Evolutionary conservation across 2,797 vertebrate genomes (phyloP).

Genomic region (Acipenser ruthenus): DNA sequence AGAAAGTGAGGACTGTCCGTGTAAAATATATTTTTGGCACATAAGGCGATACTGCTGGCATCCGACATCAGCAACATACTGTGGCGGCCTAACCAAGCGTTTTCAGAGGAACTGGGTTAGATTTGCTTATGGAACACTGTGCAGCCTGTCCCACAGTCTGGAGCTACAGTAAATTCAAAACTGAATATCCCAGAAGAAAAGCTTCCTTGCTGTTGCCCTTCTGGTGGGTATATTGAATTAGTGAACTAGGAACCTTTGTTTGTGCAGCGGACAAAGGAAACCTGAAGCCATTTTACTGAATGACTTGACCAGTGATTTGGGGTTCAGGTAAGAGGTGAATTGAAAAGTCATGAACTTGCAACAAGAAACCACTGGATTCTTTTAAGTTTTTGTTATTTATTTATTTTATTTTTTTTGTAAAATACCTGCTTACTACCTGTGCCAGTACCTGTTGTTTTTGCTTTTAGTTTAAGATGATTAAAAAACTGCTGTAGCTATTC

Average conservation of each 20-base stretch:
- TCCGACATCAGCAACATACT: slow-evolving; percentile 28
- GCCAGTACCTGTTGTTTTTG: too few species aligned
- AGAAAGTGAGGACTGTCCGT: background rate
- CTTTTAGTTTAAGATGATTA: too few species aligned
- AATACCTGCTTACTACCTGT: too few species aligned
- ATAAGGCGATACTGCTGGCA: slow-evolving; percentile 10
- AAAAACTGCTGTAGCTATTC: too few species aligned
- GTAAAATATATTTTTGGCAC: slow-evolving; percentile 36
- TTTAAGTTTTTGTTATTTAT: background rate
- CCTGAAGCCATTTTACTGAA: background rate
- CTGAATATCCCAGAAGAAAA: background rate
- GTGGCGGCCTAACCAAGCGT: slow-evolving; percentile 18
- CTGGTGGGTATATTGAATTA: background rate
- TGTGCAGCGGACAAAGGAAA: background rate
- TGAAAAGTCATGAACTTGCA: background rate
- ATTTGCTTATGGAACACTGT: slow-evolving; percentile 18
- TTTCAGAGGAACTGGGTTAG: slow-evolving; percentile 16
- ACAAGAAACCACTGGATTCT: slow-evolving; percentile 1
- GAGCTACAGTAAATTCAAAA: background rate
- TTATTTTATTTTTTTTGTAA: too few species aligned
- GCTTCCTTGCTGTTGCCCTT: background rate
- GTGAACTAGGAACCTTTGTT: background rate
- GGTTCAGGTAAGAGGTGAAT: slow-evolving; percentile 16
- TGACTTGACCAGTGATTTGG: background rate
- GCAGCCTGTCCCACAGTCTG: slow-evolving; percentile 14